Base-by-base conservation (phyloP, 2,113 vertebrate genomes). In the Zapus hudsonius region DNA sequence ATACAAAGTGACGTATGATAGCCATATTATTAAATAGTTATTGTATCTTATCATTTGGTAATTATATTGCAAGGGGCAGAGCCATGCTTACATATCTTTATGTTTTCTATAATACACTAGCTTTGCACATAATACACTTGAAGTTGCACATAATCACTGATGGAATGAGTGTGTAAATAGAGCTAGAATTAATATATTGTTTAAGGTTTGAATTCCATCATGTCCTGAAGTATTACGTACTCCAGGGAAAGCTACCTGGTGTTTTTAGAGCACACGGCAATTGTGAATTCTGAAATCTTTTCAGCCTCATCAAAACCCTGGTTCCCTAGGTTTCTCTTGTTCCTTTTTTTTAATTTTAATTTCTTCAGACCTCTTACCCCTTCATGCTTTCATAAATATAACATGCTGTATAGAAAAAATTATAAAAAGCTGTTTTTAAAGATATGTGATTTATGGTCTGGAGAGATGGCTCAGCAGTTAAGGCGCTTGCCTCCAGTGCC, bases 201-300 rank as follows among this genome's bases (percentile, higher is more conserved):
- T 93, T 97, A 97, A 80, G 96, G 73, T 96, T 90, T 10, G 87
- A 31, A 79, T 91, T 90, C 94, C 84, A 92, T 73, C 81, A 73
- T 80, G 76, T 78, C 44, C 17, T 94, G 64, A 61, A 47, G 6
- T 88, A 87, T 75, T 64, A 22, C 81, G 57, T 70, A 47, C 75
- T 33, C 95, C 80, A 96, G 90, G 66, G 91, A 96, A 96, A 92
- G 2, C 3, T 16, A 89, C 92, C 87, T 63, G 29, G 66, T 92
- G 66, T 57, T 84, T 97, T 87, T 73, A 91, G 22, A 93, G n/a
- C 57, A 74, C 94, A 93, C 96, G 81, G 91, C 92, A 94, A 95
- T 69, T 87, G 93, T 79, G 29, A 74, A 4, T 95, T 97, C 82
- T 57, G 91, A 93, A 79, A 47, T 63, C 5, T 70, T 61, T 93